Evolutionary conservation across 2,797 vertebrate species (phyloP), one percentile per base, ranked within the genome.

Genomic region (Cottoperca gobio): DNA sequence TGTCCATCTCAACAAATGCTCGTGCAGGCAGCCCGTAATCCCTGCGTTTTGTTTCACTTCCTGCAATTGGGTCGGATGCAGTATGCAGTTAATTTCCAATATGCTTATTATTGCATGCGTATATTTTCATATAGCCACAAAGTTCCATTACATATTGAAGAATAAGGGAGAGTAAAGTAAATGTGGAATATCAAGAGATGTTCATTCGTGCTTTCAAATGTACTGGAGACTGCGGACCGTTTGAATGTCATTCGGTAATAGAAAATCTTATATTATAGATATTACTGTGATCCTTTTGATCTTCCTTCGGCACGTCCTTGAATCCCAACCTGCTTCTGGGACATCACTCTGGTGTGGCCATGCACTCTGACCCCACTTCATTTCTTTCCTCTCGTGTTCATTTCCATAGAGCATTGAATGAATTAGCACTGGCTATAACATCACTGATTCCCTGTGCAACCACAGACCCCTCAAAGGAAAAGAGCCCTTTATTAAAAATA

Each of bases 381-480:
- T 78, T 53, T 64, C 2, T 24, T 45, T 60, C 40, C 35, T 49
- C 23, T 46, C 10, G 57, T 19, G 50, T 64, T 81, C 17, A 76
- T 83, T 78, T 74, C 66, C 75, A 78, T 6, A 37, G 53, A 67
- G 50, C n/a, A n/a, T 26, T 63, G 58, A 55, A n/a, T 65, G 8
- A 63, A 63, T 75, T 17, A 57, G 45, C 40, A 52, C 49, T 42
- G 43, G 46, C 24, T 50, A 12, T 17, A 40, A 40, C 65, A 66
- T 70, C 52, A 6, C 57, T 70, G 57, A 71, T 64, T 55, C 65
- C 43, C 72, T 35, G 13, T 23, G 55, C 42, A 57, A 67, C 71
- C 58, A 10, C 55, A 40, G 3, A 43, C 74, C 24, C 26, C 49
- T 49, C 16, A 12, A 72, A 64, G 65, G 26, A 53, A n/a, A 49